Evolutionary conservation across 1,140 invertebrate species (phyloP).

Genomic region (Semibalanus balanoides): DNA sequence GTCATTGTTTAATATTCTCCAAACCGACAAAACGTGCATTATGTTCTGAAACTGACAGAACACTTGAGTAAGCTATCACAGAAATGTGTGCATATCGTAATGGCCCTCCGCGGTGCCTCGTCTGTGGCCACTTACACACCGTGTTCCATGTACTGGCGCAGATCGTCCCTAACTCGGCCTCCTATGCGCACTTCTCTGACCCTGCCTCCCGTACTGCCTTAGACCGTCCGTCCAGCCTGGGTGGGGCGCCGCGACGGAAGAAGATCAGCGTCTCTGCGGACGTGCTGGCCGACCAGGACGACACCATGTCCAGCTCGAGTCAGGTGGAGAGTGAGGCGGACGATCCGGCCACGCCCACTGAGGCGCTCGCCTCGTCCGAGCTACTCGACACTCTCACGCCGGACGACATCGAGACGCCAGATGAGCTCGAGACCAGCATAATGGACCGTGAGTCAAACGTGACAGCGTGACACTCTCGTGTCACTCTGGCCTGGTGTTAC

Average conservation of each 20-base stretch:
- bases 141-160: too few relatives aligned
- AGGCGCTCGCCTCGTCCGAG: constrained; percentile 2
- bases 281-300: background rate
- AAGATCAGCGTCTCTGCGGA: background rate
- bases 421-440: constrained; percentile 34
- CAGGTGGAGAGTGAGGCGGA: background rate
- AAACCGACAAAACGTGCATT: too few relatives aligned
- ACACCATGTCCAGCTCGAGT: background rate
- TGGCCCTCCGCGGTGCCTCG: too few relatives aligned
- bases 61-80: too few relatives aligned
- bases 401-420: constrained; percentile 32
- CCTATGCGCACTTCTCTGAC: too few relatives aligned
- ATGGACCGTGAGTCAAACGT: constrained; percentile 32
- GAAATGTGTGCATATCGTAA: too few relatives aligned
- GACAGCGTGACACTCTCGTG: too few relatives aligned
- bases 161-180: too few relatives aligned
- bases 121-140: too few relatives aligned
- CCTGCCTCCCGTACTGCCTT: background rate
- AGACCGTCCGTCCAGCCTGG: background rate
- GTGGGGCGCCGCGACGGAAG: background rate
- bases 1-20: too few relatives aligned
- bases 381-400: constrained; percentile 21
- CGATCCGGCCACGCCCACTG: background rate
- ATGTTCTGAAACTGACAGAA: too few relatives aligned
- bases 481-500: too few relatives aligned